Base-by-base conservation (phyloP, 2,888 invertebrate genomes). In the Calliopum simillimum region DNA sequence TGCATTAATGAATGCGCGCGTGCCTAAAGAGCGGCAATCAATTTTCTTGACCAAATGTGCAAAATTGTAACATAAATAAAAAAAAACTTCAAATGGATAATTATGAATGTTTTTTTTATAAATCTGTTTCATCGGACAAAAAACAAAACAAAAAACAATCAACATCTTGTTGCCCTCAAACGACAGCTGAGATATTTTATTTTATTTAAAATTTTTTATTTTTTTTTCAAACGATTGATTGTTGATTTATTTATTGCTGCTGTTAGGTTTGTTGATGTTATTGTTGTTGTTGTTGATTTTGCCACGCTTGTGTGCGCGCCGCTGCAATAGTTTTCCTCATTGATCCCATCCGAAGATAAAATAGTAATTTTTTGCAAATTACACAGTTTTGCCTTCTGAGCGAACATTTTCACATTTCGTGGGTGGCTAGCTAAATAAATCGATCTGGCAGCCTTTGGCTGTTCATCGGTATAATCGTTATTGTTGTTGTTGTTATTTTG, bases 351-450 rank as follows among this genome's bases (percentile, higher is more conserved):
- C 19, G n/a, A 33, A 19, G 61, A 61, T 61, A 46, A 44, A 14
- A 14, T 21, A 23, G 61, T n/a, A 46, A 61, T 61, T 21, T n/a
- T 44, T 44, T 44, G 61, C 44, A 44, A 61, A 61, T 44, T 44
- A 61, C 19, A 43, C 11, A 23, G 14, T 13, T 43, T 59, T 46
- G 61, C 3, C 46, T 23, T 46, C 21, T 23, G 13, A 44, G 23
- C 1, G 13, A 8, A 33, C 33, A 33, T 33, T 33, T 33, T 33
- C 33, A 2, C 19, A 44, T 19, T 46, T 61, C 46, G 46, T 61
- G 61, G 21, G 61, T 61, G 61, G 46, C 46, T 19, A 11, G 33
- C 33, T 8, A 33, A 33, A 33, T 8, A 3, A 4, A 33, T n/a
- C 21, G 4, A 12, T 12, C 44, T 12, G 44, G 11, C 14, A 19